A percentile compares a stretch with the other conserved stretches of the same genome.
Conservation (phyloP, 1,140 invertebrate species). For the Hycleus cichorii region DNA sequence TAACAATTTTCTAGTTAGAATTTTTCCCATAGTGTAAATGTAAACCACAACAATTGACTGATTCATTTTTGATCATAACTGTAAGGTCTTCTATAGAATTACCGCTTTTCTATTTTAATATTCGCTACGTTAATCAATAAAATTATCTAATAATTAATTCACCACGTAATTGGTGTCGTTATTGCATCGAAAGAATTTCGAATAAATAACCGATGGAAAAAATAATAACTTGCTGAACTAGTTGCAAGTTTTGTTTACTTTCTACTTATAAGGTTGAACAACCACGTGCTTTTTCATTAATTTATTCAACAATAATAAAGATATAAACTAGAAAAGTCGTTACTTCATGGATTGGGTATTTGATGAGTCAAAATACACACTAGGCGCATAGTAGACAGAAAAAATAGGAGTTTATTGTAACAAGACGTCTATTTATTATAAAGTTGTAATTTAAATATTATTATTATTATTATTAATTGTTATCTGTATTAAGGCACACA, state of each 20-base stretch:
- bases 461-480: too few relatives aligned
- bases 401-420: not conserved
- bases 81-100: not conserved
- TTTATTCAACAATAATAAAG: too few relatives aligned
- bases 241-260: conserved; percentile 11
- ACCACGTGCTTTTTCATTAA: not conserved
- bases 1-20: too few relatives aligned
- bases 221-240: not conserved
- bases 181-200: not conserved
- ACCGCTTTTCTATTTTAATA: too few relatives aligned
- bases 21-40: too few relatives aligned
- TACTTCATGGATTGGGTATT: not conserved
- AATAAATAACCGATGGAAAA: not conserved
- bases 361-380: not conserved
- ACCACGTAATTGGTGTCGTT: not conserved
- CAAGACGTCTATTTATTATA: not conserved
- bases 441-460: too few relatives aligned
- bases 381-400: not conserved
- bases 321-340: not conserved
- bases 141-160: conserved; percentile 3
- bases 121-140: not conserved
- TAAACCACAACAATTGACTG: not conserved
- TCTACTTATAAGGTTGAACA: conserved; percentile 7
- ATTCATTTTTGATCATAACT: not conserved
- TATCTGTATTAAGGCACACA: too few relatives aligned